A percentile compares a stretch with the other conserved stretches of the same genome.
These are phyloP conservation scores for Rhinogobio ventralis DNA, from an alignment of 2,797 vertebrate genomes.

Conservation along the genomic window DNA sequence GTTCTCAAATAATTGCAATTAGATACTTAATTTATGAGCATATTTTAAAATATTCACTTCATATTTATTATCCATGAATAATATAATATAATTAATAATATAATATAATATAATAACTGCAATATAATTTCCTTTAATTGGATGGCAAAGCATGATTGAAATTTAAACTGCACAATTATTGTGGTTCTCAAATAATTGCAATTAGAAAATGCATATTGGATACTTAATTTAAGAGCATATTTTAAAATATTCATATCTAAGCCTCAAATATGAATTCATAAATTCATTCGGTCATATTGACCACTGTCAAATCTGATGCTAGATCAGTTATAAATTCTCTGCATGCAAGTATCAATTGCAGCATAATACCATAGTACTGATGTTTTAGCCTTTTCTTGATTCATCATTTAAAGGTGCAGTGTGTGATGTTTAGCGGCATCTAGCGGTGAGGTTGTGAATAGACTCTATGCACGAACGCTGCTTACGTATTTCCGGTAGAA, in stretches of 20 bases:
- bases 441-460: too few relatives aligned
- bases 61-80: too few relatives aligned
- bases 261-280: neutral
- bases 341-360: neutral
- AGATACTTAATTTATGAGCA: neutral
- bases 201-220: neutral
- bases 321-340: neutral
- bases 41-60: neutral
- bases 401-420: neutral
- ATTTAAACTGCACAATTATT: neutral
- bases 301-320: constrained; percentile 1
- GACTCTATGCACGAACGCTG: too few relatives aligned
- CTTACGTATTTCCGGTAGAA: too few relatives aligned
- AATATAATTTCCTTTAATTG: too few relatives aligned
- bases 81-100: neutral
- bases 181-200: neutral
- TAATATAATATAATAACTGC: neutral
- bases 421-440: too few relatives aligned
- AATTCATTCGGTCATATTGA: neutral
- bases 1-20: neutral
- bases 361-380: too few relatives aligned
- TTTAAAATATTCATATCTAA: neutral
- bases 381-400: neutral
- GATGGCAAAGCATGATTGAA: neutral
- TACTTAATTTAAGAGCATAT: neutral